Conservation (phyloP, 2,797 vertebrate species). For the Tangara arthus region DNA sequence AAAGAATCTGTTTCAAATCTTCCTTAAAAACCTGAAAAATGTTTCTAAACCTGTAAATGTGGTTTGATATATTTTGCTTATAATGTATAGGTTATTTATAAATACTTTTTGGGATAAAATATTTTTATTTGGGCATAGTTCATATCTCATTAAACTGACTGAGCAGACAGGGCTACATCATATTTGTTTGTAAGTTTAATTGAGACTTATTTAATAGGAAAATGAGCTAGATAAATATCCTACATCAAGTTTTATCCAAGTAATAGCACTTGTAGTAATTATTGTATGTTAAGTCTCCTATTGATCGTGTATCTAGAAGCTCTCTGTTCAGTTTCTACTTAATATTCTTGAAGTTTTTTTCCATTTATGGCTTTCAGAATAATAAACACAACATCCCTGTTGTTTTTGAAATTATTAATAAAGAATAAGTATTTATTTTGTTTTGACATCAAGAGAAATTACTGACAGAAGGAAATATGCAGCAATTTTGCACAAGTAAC, state of each 20-base stretch:
- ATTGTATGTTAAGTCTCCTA: neutral
- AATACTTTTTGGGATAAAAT: neutral
- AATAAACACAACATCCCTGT: neutral
- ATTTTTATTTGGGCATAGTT: conserved; percentile 23
- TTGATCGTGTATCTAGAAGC: neutral
- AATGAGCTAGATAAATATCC: neutral
- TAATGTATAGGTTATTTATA: conserved; percentile 6
- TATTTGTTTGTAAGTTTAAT: conserved; percentile 21
- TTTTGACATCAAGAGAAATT: neutral
- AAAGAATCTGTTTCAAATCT: conserved; percentile 8
- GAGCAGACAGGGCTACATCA: neutral
- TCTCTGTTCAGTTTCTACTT: neutral
- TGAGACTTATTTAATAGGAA: neutral
- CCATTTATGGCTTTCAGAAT: neutral
- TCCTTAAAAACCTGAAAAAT: conserved; percentile 11
- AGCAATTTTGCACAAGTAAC: conserved; percentile 22
- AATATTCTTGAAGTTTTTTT: neutral
- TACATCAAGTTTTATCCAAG: neutral
- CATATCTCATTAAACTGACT: neutral
- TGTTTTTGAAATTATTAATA: neutral
- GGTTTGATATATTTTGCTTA: neutral
- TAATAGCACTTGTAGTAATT: neutral
- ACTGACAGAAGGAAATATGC: neutral
- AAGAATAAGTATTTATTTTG: neutral
- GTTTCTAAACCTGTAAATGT: neutral